Base-by-base conservation (phyloP, 2,113 vertebrate genomes). In the Odontesthes bonariensis region DNA sequence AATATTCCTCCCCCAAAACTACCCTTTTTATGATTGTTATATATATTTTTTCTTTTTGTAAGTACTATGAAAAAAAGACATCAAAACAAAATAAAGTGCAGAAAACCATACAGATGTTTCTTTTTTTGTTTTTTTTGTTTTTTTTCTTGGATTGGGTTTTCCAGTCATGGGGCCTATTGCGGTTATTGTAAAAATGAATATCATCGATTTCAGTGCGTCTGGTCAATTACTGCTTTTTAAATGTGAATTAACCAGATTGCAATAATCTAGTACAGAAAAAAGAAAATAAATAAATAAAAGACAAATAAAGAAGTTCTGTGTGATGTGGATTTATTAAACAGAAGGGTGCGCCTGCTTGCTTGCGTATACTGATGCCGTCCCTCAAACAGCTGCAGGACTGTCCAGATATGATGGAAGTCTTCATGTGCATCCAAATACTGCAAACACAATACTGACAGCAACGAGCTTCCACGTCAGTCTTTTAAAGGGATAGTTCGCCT, bases 201-300 rank as follows among this genome's bases (percentile, higher is more conserved):
- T 97, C 95, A 96, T 96, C 92, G 83, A 96, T 96, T 97, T 96
- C 95, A 95, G 94, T 96, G 96, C 96, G 94, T 96, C 96, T 97
- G 96, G 96, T 97, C 96, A 96, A 96, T 95, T 93, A 94, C 93
- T 96, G 96, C 96, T 97, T 97, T 97, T 96, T 97, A 96, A 97
- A 97, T 97, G 97, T 97, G 97, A 98, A 96, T 97, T 95, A 95
- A 96, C 96, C 97, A 97, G 97, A 97, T 96, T 96, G 96, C 96
- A 97, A 96, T 97, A 96, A 92, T 96, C 96, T 96, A 96, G 96
- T 96, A 96, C 96, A 95, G 94, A 96, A 86, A 89, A 91, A 95
- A 93, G 74, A 88, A 88, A 90, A 92, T 76, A 88, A 94, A 93
- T 91, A 92, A 94, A 95, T 92, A 91, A 93, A 93, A 89, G 89